phyloP scores from a whole-genome alignment of 2,113 vertebrate species.

The Mesembrinibis cayennensis region DNA sequence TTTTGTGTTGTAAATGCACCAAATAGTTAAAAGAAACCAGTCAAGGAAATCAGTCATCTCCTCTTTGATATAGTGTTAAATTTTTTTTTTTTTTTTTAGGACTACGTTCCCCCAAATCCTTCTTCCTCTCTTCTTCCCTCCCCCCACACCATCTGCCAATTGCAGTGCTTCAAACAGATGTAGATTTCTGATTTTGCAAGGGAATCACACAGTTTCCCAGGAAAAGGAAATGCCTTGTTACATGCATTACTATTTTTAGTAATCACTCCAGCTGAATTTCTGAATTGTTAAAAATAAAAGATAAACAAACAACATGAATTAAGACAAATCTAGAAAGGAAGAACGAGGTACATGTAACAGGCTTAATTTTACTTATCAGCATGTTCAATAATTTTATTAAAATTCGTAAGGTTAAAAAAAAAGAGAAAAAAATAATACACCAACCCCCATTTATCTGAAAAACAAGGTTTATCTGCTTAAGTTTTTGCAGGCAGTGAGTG shows the following conservation, averaged over 20 bases:
- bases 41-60: background rate
- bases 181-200: conserved; percentile 19
- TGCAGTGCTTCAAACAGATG: conserved; percentile 9
- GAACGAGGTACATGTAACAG: background rate
- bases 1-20: background rate
- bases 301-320: background rate
- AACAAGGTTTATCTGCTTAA: background rate
- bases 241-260: conserved; percentile 54
- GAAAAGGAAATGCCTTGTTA: conserved; percentile 62
- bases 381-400: background rate
- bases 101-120: background rate
- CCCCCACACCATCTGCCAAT: conserved; percentile 20
- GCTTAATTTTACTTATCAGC: background rate
- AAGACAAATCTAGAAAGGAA: background rate
- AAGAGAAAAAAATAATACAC: background rate
- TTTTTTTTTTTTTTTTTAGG: background rate
- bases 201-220: conserved; percentile 30
- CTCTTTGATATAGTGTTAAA: background rate
- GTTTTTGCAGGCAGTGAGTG: background rate
- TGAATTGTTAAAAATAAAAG: conserved; percentile 4
- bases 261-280: conserved; percentile 24
- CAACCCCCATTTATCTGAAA: background rate
- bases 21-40: background rate
- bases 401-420: background rate
- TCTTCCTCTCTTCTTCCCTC: background rate